Base-by-base conservation (phyloP, 1,140 invertebrate genomes). In the Zaprionus kolodkinae region DNA sequence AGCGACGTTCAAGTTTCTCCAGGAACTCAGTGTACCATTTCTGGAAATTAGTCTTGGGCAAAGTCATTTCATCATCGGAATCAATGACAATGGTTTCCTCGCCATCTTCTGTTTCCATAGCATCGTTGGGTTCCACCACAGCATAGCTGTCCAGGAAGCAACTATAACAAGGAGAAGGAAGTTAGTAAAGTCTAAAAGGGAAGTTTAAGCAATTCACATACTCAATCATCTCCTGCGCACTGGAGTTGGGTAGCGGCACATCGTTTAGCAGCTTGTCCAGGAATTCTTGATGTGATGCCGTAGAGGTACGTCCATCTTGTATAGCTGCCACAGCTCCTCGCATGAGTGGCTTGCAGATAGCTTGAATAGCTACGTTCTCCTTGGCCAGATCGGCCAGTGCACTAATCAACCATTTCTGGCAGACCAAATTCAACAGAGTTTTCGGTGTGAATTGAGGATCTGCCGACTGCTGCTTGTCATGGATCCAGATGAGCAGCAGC, bases 401-500 rank as follows among this genome's bases (percentile, higher is more conserved):
- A 1, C 60, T 33, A 0, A 79, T 77, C 0, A 92, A 33, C 91
- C 91, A 92, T 35, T 89, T 87, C 6, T 91, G 76, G 25, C 79
- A 68, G 0, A 92, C 68, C 21, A 92, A 59, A 72, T 91, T 88
- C 2, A 78, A 9, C 36, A 92, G 52, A 0, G 79, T 67, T 86
- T 91, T 73, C 92, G 93, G 40, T 92, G 66, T 76, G 2, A 92
- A 88, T 25, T 81, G 68, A 0, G 84, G 87, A 4, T 72, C 6
- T 0, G 78, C 84, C 11, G 63, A 55, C 30, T 91, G 92, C 72
- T 96, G 95, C 35, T 94, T 93, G 60, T 95, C 94, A 76, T 94
- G 96, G 11, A 96, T 92, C 71, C 94, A 93, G 6, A 95, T 89
- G 11, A 96, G 91, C 9, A 96, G 80, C 11, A 96, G 82, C 15